Percentiles rank a stretch among this genome's conserved stretches.
Evolutionary conservation across 1,140 invertebrate genomes (phyloP).

Genomic region (Camponotus floridanus): DNA sequence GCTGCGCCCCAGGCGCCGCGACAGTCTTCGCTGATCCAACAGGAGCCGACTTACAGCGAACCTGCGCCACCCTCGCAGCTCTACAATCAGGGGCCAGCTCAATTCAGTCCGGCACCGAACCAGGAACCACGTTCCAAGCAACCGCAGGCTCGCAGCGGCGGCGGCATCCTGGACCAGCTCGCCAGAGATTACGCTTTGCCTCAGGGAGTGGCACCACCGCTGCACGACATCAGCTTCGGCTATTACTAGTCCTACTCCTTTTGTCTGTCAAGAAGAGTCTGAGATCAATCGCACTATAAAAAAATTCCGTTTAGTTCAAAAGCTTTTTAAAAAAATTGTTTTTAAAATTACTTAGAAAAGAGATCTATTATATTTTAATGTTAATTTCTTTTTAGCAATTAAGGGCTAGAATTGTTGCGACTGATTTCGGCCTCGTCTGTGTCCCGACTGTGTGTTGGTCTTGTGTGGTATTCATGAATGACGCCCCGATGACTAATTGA

Average conservation of each 20-base stretch:
- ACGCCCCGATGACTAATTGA: slow-evolving; percentile 29
- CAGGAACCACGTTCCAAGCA: slow-evolving; percentile 81
- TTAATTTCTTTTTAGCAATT: neutral
- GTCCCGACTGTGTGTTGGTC: slow-evolving; percentile 53
- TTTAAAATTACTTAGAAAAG: neutral
- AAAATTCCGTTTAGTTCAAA: neutral
- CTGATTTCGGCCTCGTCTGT: slow-evolving; percentile 25
- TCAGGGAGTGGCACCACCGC: slow-evolving; percentile 88
- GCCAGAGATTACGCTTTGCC: slow-evolving; percentile 93
- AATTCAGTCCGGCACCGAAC: slow-evolving; percentile 82
- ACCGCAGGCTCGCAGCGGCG: slow-evolving; percentile 83
- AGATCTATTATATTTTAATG: neutral
- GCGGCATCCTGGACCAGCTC: slow-evolving; percentile 92
- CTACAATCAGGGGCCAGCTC: slow-evolving; percentile 84
- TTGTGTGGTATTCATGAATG: slow-evolving; percentile 53
- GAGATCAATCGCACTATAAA: slow-evolving; percentile 10
- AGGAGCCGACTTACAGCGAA: slow-evolving; percentile 81
- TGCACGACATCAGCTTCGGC: slow-evolving; percentile 93
- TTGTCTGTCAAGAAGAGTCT: neutral
- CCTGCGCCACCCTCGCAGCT: slow-evolving; percentile 84
- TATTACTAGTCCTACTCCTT: slow-evolving; percentile 86
- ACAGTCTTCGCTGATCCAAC: slow-evolving; percentile 76
- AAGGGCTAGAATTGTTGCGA: neutral
- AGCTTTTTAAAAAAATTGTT: neutral
- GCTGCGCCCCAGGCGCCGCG: slow-evolving; percentile 44